phyloP scores from a whole-genome alignment of 2,113 vertebrate species.

The Anguilla rostrata region DNA sequence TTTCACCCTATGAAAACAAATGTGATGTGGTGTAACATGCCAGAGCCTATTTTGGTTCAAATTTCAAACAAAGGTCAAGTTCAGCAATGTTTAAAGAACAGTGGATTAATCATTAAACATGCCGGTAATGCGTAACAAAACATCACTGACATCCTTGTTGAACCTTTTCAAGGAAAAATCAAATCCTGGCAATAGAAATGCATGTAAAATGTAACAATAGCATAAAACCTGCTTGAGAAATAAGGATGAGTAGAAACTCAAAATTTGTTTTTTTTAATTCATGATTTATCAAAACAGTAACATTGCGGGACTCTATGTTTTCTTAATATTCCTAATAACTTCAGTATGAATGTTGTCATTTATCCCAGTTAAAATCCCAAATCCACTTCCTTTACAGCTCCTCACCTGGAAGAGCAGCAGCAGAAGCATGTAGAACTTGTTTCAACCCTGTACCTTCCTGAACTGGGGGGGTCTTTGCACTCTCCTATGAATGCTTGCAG shows the following conservation, averaged over 20 bases:
- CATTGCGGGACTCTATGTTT: no score
- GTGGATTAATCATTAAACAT: neutral
- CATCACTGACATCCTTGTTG: neutral
- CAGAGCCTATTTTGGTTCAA: neutral
- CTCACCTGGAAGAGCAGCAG: conserved; percentile 53
- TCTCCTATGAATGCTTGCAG: conserved; percentile 80
- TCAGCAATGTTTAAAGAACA: neutral
- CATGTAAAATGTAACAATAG: neutral
- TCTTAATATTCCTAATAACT: no score
- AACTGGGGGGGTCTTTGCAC: conserved; percentile 85
- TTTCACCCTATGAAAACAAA: neutral
- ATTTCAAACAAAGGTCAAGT: neutral
- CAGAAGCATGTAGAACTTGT: conserved; percentile 53
- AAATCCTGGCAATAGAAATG: neutral
- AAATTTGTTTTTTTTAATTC: no score
- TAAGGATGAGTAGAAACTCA: no score
- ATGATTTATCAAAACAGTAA: no score
- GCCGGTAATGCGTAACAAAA: neutral
- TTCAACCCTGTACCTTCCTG: conserved; percentile 79
- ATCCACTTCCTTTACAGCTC: neutral
- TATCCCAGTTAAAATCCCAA: neutral
- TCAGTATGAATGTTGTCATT: neutral
- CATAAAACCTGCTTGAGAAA: no score
- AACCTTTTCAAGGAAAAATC: neutral
- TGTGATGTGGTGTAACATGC: neutral